phyloP scores from a whole-genome alignment of 2,113 vertebrate genomes.

The Pandion haliaetus region DNA sequence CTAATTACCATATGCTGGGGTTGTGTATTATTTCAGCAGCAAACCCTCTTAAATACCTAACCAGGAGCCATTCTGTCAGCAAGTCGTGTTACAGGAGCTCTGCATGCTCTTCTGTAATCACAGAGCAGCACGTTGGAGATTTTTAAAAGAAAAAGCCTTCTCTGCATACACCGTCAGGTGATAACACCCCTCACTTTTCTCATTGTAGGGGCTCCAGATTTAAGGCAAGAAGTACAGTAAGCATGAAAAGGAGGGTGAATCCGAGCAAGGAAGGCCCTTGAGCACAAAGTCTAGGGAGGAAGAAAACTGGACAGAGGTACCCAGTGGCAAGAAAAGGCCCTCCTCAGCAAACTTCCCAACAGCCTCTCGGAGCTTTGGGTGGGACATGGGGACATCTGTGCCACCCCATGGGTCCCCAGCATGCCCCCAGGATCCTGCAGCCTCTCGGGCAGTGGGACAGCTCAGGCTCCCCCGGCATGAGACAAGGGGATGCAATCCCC shows the following conservation, averaged over 20 bases:
- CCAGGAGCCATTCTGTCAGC: background rate
- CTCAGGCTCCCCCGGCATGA: rapidly evolving
- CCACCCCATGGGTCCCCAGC: background rate
- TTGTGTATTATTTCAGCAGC: background rate
- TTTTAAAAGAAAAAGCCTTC: background rate
- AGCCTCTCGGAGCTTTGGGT: background rate
- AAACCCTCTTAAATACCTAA: background rate
- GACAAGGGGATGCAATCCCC: rapidly evolving
- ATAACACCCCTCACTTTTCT: background rate
- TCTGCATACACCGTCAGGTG: rapidly evolving
- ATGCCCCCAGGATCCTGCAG: too few relatives aligned
- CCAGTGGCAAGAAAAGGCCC: background rate
- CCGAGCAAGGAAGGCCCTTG: background rate
- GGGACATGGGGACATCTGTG: background rate
- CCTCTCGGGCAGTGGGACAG: rapidly evolving
- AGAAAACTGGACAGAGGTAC: background rate
- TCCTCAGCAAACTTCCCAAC: background rate
- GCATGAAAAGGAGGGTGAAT: background rate
- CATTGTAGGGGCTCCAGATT: background rate
- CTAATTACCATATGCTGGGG: background rate
- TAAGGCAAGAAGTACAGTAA: background rate
- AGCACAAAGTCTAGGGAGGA: background rate
- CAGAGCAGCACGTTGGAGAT: background rate
- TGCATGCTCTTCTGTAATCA: background rate
- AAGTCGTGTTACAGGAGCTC: background rate